Evolutionary conservation across 1,140 invertebrate genomes (phyloP), one percentile per base, ranked within the genome.

Genomic region (Drosophila mauritiana): DNA sequence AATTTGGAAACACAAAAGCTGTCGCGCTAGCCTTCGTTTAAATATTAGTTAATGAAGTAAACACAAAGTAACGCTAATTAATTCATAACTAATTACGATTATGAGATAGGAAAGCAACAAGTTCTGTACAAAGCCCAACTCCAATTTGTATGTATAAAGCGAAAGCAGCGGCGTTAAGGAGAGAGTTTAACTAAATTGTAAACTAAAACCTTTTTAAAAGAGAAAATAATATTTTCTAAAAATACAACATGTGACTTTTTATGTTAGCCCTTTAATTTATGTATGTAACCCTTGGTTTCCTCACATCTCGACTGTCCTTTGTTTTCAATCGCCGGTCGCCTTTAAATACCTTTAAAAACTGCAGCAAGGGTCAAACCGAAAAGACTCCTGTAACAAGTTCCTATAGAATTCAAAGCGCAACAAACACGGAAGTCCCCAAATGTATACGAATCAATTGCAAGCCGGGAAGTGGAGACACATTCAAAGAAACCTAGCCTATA

Each of bases 61-160:
- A 81, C 53, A 77, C 40, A 84, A 82, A 78, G 73, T 85, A 78
- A 73, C 77, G 69, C 63, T 81, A 82, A 82, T 78, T 63, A 70
- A 78, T 77, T 68, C 37, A 65, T 83, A 84, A 72, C 53, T 56
- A 63, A 70, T 62, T 65, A 81, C 49, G 45, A 81, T 67, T 76
- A 59, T 53, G 51, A 65, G 39, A 78, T 78, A 68, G 52, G 53
- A 76, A 80, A 62, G 56, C 45, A 39, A 61, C 55, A 79, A 80
- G 78, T 76, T 89, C 63, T 88, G 83, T 88, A 88, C 83, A 88
- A 88, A 88, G 84, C 67, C 84, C 79, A 80, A 89, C 83, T 89
- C 83, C 84, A 88, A 88, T 88, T 83, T 89, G 62, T 80, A 89
- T 89, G 80, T 83, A 83, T 65, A 89, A 88, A 67, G 42, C 53